Base-by-base conservation (phyloP, 2,113 vertebrate species). In the Nothocercus nigrocapillus region DNA sequence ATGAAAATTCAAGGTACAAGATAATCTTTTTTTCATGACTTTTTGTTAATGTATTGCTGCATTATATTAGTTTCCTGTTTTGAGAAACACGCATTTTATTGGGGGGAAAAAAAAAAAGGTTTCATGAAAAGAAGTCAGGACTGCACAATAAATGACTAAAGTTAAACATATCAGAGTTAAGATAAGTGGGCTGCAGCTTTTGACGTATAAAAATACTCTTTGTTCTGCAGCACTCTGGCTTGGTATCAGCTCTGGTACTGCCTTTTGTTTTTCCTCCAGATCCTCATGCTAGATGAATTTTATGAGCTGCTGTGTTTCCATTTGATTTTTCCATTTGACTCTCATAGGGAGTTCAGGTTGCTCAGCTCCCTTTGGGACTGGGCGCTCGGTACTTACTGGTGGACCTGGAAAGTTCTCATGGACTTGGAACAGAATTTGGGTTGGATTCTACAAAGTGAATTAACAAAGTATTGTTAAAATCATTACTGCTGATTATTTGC, bases 1-100 rank as follows among this genome's bases (percentile, higher is more conserved):
- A 89, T 85, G 75, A 91, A 87, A 94, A 95, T 38, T 73, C n/a
- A 24, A 90, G 90, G 44, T 67, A 85, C 63, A 80, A 80, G 12
- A 45, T 42, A 36, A 30, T 75, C 19, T 88, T 88, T 21, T 90
- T 88, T 89, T 93, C 9, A 44, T 75, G 40, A 32, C 5, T 38
- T 56, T 38, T 56, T 56, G 20, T 88, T 70, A 25, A 38, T 58
- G 87, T 73, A 32, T 49, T 8, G 75, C 44, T 4, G 5, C 5
- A 28, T 9, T 56, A 14, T 18, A 80, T 66, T 49, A 38, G n/a
- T 74, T 87, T 89, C 69, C 25, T 88, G 5, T 45, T 15, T 77
- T 74, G 44, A 19, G 25, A 82, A 84, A 72, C 13, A 24, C 8
- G 21, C 3, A 6, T 75, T 87, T 87, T 84, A 51, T 22, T 79